A percentile compares a stretch with the other conserved stretches of the same genome.
phyloP scores from a whole-genome alignment of 2,113 vertebrate species.

The Willisornis vidua region DNA sequence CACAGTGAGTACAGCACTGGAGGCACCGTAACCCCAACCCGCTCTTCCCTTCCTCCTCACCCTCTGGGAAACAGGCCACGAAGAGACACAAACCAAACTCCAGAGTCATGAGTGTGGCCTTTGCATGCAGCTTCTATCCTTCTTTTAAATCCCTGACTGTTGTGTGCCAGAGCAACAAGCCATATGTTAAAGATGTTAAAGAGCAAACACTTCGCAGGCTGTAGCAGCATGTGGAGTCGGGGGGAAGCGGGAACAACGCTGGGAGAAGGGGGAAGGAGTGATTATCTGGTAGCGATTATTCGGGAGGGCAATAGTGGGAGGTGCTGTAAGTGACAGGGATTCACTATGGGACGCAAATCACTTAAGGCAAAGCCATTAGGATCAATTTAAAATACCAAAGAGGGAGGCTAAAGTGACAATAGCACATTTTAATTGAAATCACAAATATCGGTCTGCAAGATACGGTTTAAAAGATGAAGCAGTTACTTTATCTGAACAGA shows the following conservation, averaged over 20 bases:
- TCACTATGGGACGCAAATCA: neutral
- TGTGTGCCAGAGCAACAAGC: neutral
- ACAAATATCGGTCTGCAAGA: slow-evolving; percentile 46
- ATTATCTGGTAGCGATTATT: slow-evolving; percentile 59
- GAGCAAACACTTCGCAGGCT: neutral
- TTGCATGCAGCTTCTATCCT: neutral
- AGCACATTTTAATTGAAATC: slow-evolving; percentile 57
- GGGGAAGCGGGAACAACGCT: slow-evolving; percentile 9
- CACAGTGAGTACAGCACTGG: accelerated
- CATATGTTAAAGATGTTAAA: neutral
- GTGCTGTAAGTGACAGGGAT: slow-evolving; percentile 28
- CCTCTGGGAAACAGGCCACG: neutral
- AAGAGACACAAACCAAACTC: neutral
- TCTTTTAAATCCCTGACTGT: neutral
- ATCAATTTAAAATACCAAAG: slow-evolving; percentile 51
- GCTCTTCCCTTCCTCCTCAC: neutral
- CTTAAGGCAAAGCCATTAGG: slow-evolving; percentile 42
- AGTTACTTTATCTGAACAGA: neutral
- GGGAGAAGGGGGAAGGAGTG: slow-evolving; percentile 65
- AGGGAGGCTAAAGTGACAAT: slow-evolving; percentile 40
- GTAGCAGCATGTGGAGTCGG: slow-evolving; percentile 1
- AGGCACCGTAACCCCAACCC: neutral
- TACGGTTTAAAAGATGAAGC: neutral
- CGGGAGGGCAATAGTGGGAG: slow-evolving; percentile 42
- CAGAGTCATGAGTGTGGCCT: neutral